Percentiles rank a stretch among this genome's conserved stretches.
Evolutionary conservation across 1,140 invertebrate genomes (phyloP).

Genomic region (Aphelinus certus): DNA sequence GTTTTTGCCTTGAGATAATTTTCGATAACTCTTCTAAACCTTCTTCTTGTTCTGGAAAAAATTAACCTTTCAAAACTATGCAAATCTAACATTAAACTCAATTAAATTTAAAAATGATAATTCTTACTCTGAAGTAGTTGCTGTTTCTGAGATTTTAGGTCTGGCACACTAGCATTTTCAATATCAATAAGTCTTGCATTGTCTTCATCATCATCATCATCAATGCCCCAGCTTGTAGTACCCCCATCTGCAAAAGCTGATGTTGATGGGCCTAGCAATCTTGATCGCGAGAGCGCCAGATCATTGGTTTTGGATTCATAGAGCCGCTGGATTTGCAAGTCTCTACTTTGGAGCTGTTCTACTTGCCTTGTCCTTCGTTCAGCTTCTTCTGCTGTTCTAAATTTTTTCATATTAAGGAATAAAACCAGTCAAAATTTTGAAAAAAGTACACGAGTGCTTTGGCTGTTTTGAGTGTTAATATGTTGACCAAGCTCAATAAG

Average conservation of each 20-base stretch:
- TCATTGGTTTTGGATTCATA: conserved; percentile 63
- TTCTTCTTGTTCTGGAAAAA: conserved; percentile 75
- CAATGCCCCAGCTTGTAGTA: conserved; percentile 62
- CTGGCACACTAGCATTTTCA: conserved; percentile 40
- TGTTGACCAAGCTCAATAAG: too few relatives aligned
- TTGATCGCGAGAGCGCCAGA: conserved; percentile 45
- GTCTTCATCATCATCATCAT: conserved; percentile 58
- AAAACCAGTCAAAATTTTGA: not conserved
- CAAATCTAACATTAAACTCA: not conserved
- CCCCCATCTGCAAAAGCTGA: conserved; percentile 63
- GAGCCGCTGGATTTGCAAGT: conserved; percentile 68
- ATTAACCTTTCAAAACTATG: not conserved
- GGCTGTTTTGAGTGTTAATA: too few relatives aligned
- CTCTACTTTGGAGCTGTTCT: conserved; percentile 69
- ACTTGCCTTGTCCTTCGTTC: conserved; percentile 70
- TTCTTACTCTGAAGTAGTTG: conserved; percentile 52
- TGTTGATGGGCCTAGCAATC: conserved; percentile 48
- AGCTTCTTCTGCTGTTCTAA: conserved; percentile 70
- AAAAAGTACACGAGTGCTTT: not conserved
- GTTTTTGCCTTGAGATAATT: conserved; percentile 80
- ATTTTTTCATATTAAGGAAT: too few relatives aligned
- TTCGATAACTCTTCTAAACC: conserved; percentile 80
- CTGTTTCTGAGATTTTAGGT: conserved; percentile 55
- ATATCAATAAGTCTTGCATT: conserved; percentile 46
- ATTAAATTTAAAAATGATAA: conserved; percentile 8